These are phyloP conservation scores for Cathartes aura DNA, from an alignment of 2,113 vertebrate species.

Conservation along the genomic window DNA sequence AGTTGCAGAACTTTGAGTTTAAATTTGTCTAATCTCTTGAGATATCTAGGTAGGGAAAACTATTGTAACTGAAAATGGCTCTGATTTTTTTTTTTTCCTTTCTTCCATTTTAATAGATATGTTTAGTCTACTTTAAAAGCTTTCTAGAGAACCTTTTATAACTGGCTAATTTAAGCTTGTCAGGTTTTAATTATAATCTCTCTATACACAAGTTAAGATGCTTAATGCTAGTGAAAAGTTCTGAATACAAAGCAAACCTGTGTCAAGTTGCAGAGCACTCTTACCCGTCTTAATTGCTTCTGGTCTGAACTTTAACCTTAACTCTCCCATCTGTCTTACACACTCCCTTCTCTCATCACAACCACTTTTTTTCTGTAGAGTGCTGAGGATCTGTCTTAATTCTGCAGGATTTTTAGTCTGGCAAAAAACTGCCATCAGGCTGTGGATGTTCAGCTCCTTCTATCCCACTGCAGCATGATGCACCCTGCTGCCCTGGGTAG, in stretches of 20 bases:
- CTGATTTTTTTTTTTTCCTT: neutral
- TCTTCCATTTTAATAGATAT: conserved; percentile 65
- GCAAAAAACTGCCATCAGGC: neutral
- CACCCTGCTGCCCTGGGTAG: neutral
- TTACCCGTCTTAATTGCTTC: conserved; percentile 72
- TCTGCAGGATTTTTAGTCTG: neutral
- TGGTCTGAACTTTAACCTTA: conserved; percentile 68
- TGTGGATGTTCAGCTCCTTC: neutral
- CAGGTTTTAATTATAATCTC: conserved; percentile 77
- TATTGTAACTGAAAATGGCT: conserved; percentile 47
- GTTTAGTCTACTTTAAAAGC: conserved; percentile 74
- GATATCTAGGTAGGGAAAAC: conserved; percentile 47
- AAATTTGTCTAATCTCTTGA: conserved; percentile 64
- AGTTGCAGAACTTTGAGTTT: conserved; percentile 65
- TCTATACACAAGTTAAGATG: conserved; percentile 68
- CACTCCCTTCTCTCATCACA: conserved; percentile 51
- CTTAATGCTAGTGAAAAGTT: conserved; percentile 73
- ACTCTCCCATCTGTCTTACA: conserved; percentile 64
- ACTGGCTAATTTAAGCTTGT: conserved; percentile 73
- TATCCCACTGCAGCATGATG: neutral
- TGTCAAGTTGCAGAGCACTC: conserved; percentile 68
- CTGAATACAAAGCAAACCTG: conserved; percentile 73
- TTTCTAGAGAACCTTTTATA: conserved; percentile 68
- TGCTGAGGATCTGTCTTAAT: conserved; percentile 22
- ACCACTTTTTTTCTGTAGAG: conserved; percentile 4